These are phyloP conservation scores for Melieria omissa DNA, from an alignment of 2,888 invertebrate species.

Conservation along the genomic window DNA sequence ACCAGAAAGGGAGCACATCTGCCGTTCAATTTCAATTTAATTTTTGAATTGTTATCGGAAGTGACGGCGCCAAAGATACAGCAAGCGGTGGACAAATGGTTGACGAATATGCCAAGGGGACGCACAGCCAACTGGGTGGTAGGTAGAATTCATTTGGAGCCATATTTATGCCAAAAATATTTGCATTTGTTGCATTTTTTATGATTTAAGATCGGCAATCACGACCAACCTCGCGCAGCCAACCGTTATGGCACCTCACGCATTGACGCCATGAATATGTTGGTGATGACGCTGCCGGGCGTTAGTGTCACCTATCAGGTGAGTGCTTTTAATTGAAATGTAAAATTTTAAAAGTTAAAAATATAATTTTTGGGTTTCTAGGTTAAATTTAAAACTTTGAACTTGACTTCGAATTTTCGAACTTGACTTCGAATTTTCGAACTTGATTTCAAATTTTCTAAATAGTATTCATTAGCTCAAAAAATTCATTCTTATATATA, in stretches of 20 bases:
- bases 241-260: constrained; percentile 72
- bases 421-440: too few species aligned
- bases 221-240: constrained; percentile 73
- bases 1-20: constrained; percentile 69
- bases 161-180: neutral
- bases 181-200: neutral
- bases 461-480: too few species aligned
- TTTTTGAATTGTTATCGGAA: constrained; percentile 52
- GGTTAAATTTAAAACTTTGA: neutral
- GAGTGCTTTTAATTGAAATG: neutral
- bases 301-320: constrained; percentile 72
- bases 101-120: constrained; percentile 70
- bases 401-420: neutral
- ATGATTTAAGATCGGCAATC: constrained; percentile 72
- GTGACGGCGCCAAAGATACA: constrained; percentile 67
- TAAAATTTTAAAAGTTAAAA: neutral
- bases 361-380: too few species aligned
- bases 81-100: constrained; percentile 72
- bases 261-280: constrained; percentile 82
- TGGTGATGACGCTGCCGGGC: constrained; percentile 71
- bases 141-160: constrained; percentile 68
- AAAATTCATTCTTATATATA: too few species aligned
- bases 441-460: too few species aligned
- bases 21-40: constrained; percentile 76
- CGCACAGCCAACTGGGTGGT: constrained; percentile 74